Evolutionary conservation across 2,797 vertebrate species (phyloP).

Genomic region (Gobio occitaniae): DNA sequence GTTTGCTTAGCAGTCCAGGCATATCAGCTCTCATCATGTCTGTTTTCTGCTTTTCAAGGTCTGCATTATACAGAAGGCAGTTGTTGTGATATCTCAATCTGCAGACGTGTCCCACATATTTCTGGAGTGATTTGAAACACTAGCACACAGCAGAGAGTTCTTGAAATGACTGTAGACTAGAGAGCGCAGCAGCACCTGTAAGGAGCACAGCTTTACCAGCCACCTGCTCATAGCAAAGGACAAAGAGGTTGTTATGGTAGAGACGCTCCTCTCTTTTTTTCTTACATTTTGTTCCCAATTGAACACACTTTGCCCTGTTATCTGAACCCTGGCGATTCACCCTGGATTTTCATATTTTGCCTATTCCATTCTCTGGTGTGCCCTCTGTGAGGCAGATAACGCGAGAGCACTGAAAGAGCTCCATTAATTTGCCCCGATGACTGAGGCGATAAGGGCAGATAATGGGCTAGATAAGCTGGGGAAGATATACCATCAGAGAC

Average conservation of each 20-base stretch:
- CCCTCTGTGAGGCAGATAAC: slow-evolving; percentile 88
- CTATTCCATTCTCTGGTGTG: slow-evolving; percentile 89
- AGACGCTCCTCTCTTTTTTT: slow-evolving; percentile 2
- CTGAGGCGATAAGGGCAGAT: slow-evolving; percentile 90
- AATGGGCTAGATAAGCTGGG: slow-evolving; percentile 88
- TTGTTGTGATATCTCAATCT: slow-evolving; percentile 41
- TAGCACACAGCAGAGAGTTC: slow-evolving; percentile 4
- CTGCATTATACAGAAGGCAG: slow-evolving; percentile 37
- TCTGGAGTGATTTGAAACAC: slow-evolving; percentile 34
- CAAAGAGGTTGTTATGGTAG: slow-evolving; percentile 85
- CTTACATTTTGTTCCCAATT: slow-evolving; percentile 71
- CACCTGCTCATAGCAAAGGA: slow-evolving; percentile 76
- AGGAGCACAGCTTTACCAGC: slow-evolving; percentile 10
- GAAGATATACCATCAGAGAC: slow-evolving; percentile 93
- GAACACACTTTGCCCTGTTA: slow-evolving; percentile 84
- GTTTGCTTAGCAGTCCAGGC: slow-evolving; percentile 22
- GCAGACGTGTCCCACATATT: slow-evolving; percentile 34
- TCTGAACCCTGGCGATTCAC: slow-evolving; percentile 89
- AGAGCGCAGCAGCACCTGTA: slow-evolving; percentile 23
- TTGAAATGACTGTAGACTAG: slow-evolving; percentile 18
- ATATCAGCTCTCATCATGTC: slow-evolving; percentile 35
- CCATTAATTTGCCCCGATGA: slow-evolving; percentile 96
- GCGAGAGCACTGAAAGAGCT: slow-evolving; percentile 89
- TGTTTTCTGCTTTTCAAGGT: slow-evolving; percentile 43
- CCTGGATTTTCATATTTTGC: slow-evolving; percentile 94